Evolutionary conservation across 2,113 vertebrate genomes (phyloP).

Genomic region (Pleuronectes platessa): DNA sequence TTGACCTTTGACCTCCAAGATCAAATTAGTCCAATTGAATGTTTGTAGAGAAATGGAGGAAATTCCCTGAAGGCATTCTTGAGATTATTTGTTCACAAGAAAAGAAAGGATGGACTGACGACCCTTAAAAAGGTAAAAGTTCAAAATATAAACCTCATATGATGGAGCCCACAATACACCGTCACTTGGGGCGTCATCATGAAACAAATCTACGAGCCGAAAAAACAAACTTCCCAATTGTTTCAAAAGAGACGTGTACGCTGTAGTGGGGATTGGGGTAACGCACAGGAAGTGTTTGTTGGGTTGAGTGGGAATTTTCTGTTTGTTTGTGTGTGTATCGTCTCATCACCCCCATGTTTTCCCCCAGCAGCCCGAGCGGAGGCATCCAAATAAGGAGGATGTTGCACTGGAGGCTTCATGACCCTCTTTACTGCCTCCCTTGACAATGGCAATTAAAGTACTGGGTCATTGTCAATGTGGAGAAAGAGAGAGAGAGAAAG

Average conservation of each 20-base stretch:
- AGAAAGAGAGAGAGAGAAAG: slow-evolving; percentile 8
- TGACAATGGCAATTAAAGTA: slow-evolving; percentile 75
- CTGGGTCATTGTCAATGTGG: slow-evolving; percentile 66
- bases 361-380: slow-evolving; percentile 39
- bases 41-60: too few relatives aligned
- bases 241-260: slow-evolving; percentile 48
- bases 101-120: too few relatives aligned
- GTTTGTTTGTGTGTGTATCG: slow-evolving; percentile 32
- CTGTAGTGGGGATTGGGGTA: slow-evolving; percentile 45
- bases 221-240: slow-evolving; percentile 69
- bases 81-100: too few relatives aligned
- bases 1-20: not conserved
- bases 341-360: slow-evolving; percentile 58
- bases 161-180: not conserved
- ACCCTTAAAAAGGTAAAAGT: not conserved
- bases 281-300: slow-evolving; percentile 55
- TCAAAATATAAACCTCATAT: slow-evolving; percentile 10
- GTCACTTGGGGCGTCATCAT: not conserved
- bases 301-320: slow-evolving; percentile 60
- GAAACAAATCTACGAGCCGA: slow-evolving; percentile 60
- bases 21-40: too few relatives aligned
- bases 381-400: slow-evolving; percentile 69
- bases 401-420: slow-evolving; percentile 65
- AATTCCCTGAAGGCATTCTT: too few relatives aligned
- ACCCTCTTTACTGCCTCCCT: slow-evolving; percentile 71